Evolutionary conservation across 2,113 vertebrate genomes (phyloP), one percentile per base, ranked within the genome.

Genomic region (Camelus dromedarius): DNA sequence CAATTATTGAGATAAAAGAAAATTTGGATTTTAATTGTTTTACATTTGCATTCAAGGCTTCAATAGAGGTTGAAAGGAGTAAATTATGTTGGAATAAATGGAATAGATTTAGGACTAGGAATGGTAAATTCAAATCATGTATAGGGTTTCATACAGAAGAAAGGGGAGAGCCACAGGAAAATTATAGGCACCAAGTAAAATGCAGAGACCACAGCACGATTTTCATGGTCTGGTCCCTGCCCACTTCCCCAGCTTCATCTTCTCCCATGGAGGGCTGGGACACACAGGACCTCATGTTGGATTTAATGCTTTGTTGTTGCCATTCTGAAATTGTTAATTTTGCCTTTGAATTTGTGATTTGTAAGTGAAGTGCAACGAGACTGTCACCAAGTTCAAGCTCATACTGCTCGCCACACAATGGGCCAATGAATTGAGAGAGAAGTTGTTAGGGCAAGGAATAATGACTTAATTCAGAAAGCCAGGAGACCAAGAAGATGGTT

Each of bases 261-360:
- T 20, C 10, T 92, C 22, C n/a, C 8, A 50, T 0, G 2, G 30
- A 62, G 10, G 66, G 7, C n/a, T 42, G 5, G 62, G 30, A 80
- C 26, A 38, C 66, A 67, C 2, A 48, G 35, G 35, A 20, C 1
- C 20, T 48, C 32, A 15, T 11, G 19, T 24, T 87, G 69, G 13
- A 2, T n/a, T 77, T 90, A 86, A 35, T 28, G 24, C 5, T 70
- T 16, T 90, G 8, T 16, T 10, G 1, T 52, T 67, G n/a, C 20
- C 26, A 15, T 67, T 83, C n/a, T 35, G 46, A 46, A 90, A 86
- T 64, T 76, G 15, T 86, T 22, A 32, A 42, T 77, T 89, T 95
- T 18, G 16, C 62, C 42, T 64, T 54, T 66, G 69, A 62, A 35
- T 77, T 93, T 93, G 16, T 81, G 64, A 64, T 50, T 73, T 67